These are phyloP conservation scores for Chiropotes sagulatus DNA, from an alignment of 2,797 vertebrate species.

Conservation along the genomic window DNA sequence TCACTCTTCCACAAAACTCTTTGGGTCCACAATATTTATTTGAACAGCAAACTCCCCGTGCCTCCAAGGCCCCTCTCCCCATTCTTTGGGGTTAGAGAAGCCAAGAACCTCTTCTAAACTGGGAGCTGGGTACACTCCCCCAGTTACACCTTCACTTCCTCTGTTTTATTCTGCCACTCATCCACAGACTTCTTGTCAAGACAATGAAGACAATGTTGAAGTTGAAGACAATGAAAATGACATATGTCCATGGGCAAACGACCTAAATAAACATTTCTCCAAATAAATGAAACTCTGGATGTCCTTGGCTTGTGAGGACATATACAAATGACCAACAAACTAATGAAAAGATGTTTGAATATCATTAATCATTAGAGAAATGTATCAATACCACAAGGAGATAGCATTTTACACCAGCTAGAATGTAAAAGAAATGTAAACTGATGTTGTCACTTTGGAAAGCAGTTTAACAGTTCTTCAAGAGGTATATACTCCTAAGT, in stretches of 20 bases:
- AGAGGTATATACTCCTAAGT: neutral
- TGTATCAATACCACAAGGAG: neutral
- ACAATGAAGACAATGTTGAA: too few relatives aligned
- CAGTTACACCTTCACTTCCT: neutral
- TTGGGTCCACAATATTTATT: too few relatives aligned
- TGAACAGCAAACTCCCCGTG: too few relatives aligned
- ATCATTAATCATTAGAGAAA: conserved; percentile 9
- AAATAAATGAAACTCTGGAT: neutral
- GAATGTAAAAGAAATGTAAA: neutral
- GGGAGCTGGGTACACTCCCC: too few relatives aligned
- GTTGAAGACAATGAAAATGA: neutral
- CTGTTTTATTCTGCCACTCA: neutral
- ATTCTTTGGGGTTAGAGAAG: too few relatives aligned
- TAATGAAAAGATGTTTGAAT: neutral
- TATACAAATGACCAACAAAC: neutral
- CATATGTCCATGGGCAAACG: neutral
- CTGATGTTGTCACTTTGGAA: neutral
- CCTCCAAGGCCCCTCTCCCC: too few relatives aligned
- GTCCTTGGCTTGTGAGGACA: too few relatives aligned
- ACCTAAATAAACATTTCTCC: neutral
- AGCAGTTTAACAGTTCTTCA: neutral
- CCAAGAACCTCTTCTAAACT: too few relatives aligned
- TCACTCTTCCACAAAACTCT: too few relatives aligned
- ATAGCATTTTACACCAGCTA: neutral
- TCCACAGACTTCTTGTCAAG: neutral